These are phyloP conservation scores for Heliconius congener DNA, from an alignment of 1,140 invertebrate species.

Conservation along the genomic window DNA sequence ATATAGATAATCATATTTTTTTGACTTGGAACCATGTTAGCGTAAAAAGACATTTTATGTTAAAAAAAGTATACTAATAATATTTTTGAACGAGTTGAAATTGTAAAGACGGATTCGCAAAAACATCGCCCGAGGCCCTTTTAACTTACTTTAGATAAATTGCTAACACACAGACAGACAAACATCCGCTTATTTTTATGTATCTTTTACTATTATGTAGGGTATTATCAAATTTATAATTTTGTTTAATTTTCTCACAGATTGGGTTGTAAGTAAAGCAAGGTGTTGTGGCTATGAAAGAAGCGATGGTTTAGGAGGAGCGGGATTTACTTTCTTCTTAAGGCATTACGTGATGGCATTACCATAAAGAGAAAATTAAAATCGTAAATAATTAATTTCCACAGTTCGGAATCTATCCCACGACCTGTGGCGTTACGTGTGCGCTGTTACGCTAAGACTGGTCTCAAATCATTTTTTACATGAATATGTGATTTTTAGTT, in stretches of 20 bases:
- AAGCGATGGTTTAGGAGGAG: not conserved
- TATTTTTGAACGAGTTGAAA: not conserved
- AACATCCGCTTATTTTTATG: constrained; percentile 38
- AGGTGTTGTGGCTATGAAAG: not conserved
- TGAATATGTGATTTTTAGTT: no score
- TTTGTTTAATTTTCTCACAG: constrained; percentile 50
- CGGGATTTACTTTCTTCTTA: not conserved
- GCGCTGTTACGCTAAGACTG: no score
- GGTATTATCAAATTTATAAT: constrained; percentile 43
- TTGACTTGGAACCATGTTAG: no score
- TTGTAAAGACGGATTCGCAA: constrained; percentile 21
- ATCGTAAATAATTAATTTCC: no score
- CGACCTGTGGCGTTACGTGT: no score
- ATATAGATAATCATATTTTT: no score
- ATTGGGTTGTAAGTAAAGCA: constrained; percentile 2
- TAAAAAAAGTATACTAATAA: not conserved
- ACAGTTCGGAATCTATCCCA: no score
- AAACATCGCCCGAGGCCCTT: constrained; percentile 32
- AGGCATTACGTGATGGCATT: no score
- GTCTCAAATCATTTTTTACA: no score
- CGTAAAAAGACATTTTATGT: no score
- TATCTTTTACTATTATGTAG: constrained; percentile 10
- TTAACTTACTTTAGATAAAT: constrained; percentile 22
- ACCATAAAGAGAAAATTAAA: no score
- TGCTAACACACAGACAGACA: constrained; percentile 31